Conservation (phyloP, 2,888 invertebrate species). For the Troides oblongomaculatus region DNA sequence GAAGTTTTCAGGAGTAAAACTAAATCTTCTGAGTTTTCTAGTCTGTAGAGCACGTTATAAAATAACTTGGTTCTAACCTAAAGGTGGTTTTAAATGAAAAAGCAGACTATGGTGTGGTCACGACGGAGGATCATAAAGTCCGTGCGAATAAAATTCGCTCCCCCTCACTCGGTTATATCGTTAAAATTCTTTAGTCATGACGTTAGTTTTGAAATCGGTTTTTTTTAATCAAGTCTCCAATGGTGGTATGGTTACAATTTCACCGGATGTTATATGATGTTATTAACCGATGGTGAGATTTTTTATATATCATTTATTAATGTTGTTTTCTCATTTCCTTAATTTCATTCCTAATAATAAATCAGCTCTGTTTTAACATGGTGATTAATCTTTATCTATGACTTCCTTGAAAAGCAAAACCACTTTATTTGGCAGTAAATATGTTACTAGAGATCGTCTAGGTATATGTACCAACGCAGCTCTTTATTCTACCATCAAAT, state of each 20-base stretch:
- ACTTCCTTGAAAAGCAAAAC: too few species aligned
- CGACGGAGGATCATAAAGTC: slow-evolving; percentile 46
- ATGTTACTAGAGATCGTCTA: too few species aligned
- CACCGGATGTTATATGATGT: background rate
- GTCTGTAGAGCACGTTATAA: background rate
- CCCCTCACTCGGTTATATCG: slow-evolving; percentile 43
- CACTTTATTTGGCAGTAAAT: too few species aligned
- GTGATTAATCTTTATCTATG: too few species aligned
- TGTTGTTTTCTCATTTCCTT: too few species aligned
- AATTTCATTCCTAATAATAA: too few species aligned
- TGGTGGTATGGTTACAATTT: background rate
- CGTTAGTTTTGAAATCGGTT: slow-evolving; percentile 32
- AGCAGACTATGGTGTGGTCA: slow-evolving; percentile 40
- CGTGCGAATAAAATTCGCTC: slow-evolving; percentile 49
- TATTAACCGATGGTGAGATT: too few species aligned
- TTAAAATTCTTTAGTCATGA: slow-evolving; percentile 55
- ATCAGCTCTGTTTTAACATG: too few species aligned
- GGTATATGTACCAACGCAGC: too few species aligned
- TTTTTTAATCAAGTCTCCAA: slow-evolving; percentile 8
- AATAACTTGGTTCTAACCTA: slow-evolving; percentile 3
- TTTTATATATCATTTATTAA: too few species aligned
- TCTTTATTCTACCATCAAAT: too few species aligned
- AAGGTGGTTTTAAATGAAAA: slow-evolving; percentile 43
- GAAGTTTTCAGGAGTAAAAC: background rate
- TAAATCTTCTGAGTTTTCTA: background rate